Base-by-base conservation (phyloP, 2,797 vertebrate genomes). In the Danio kyathit region DNA sequence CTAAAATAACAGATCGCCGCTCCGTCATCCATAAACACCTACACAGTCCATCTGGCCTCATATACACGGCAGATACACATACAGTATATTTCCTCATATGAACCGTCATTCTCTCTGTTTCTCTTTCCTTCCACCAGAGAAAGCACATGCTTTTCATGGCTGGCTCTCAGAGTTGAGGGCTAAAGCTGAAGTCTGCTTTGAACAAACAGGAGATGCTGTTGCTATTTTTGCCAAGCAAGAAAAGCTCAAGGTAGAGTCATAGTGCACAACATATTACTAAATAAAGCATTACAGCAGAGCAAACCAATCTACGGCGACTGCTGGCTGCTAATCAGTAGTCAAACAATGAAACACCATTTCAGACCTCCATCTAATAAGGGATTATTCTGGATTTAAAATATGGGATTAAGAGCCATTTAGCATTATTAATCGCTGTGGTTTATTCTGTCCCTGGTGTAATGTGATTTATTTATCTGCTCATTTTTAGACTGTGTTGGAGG, bases 71-170 rank as follows among this genome's bases (percentile, higher is more conserved):
- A 64, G 61, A 38, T 29, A 64, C 14, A 29, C 75, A 44, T 46
- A 29, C 29, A 29, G 29, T 1, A 59, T 74, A 72, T 16, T 10
- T 69, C 46, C 51, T 12, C 48, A 59, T 60, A 79, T 77, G 64
- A 14, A 17, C 41, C 67, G 13, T 60, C 49, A 8, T 54, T 63
- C 51, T 71, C 63, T 17, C 46, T 75, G 17, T 61, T 59, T 76
- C 41, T 82, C 54, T 56, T 52, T 59, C 51, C 82, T 51, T 5
- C 79, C 80, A 72, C 60, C 93, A 99, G 98, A 95, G 61, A 93
- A 96, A 11, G 91, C 97, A 87, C 92, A 94, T 86, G 94, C 93
- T 86, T 99, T 99, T 86, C 95, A 95, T 78, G 91, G 92, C 49
- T 98, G 96, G 97, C 93, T 98, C 69, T 89, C 90, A 38, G 88